Evolutionary conservation across 2,113 vertebrate genomes (phyloP).

Genomic region (Callionymus lyra): DNA sequence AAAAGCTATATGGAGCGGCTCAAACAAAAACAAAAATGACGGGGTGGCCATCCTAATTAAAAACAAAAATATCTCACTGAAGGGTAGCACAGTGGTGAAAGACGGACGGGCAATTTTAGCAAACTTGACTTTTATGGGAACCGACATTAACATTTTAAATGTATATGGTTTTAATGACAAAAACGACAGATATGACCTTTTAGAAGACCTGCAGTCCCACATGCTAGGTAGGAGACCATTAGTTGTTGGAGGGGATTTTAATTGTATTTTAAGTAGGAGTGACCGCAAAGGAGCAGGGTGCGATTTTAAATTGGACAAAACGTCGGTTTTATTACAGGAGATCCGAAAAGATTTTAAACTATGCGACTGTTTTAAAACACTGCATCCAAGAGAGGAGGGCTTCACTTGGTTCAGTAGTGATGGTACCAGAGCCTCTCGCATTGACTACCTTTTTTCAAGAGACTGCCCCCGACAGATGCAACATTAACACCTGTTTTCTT

Average conservation of each 20-base stretch:
- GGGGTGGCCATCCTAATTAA: constrained; percentile 18
- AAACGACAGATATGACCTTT: constrained; percentile 13
- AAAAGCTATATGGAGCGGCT: background rate
- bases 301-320: constrained; percentile 7
- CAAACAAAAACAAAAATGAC: constrained; percentile 9
- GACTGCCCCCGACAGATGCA: constrained; percentile 3
- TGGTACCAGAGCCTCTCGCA: constrained; percentile 10
- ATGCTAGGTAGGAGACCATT: constrained; percentile 4
- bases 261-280: constrained; percentile 7
- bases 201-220: constrained; percentile 10
- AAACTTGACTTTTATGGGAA: constrained; percentile 6
- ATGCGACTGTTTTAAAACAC: constrained; percentile 2
- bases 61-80: background rate
- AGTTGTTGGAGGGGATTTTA: constrained; percentile 8
- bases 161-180: constrained; percentile 12
- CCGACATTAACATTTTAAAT: constrained; percentile 13
- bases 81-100: constrained; percentile 21
- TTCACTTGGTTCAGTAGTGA: constrained; percentile 11
- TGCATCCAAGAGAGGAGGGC: constrained; percentile 11
- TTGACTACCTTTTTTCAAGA: background rate
- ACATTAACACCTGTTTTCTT: constrained; percentile 11
- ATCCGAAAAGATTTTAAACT: constrained; percentile 8
- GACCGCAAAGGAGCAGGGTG: background rate
- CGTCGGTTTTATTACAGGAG: constrained; percentile 1
- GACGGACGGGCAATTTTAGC: constrained; percentile 7